Evolutionary conservation across 2,797 vertebrate genomes (phyloP), one percentile per base, ranked within the genome.

Genomic region (Vultur gryphus): DNA sequence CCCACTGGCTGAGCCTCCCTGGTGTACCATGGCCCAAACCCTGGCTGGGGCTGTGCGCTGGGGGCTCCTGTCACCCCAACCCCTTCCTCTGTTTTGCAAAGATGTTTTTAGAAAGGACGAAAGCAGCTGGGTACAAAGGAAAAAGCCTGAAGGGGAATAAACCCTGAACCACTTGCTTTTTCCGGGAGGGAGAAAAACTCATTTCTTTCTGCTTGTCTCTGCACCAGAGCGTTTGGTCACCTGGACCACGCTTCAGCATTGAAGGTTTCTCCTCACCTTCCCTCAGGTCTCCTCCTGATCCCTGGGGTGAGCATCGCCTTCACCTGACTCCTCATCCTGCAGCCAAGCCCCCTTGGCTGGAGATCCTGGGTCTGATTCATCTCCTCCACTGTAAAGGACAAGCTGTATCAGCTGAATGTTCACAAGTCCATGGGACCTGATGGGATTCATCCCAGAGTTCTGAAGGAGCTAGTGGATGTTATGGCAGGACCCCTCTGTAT

Each of bases 1-100:
- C 33, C 62, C 20, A 44, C 7, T 1, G 1, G 25, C 29, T 35
- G 44, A 64, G n/a, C 19, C 25, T 41, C 51, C 15, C 21, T 35
- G 11, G 10, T 23, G 39, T 16, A 10, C 16, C 0, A 0, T 3
- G 10, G 24, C 37, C 49, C 76, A 69, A n/a, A 51, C 1, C 10
- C 11, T 6, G 9, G 4, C 51, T 8, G 29, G 28, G 23, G 9
- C 65, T n/a, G 28, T 51, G 58, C 15, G 69, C 39, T 35, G 41
- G 19, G 35, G 41, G 3, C 17, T 57, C 25, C 49, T 51, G 28
- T 55, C 31, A 78, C 14, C 46, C 20, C 51, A 31, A 10, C 9
- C 18, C 39, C 46, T 21, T 52, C 51, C 31, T 54, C 39, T 87
- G 52, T 46, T 72, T 71, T 33, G n/a, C 35, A 67, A 72, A 49